Evolutionary conservation across 2,113 vertebrate genomes (phyloP), one percentile per base, ranked within the genome.

Genomic region (Nycticorax nycticorax): DNA sequence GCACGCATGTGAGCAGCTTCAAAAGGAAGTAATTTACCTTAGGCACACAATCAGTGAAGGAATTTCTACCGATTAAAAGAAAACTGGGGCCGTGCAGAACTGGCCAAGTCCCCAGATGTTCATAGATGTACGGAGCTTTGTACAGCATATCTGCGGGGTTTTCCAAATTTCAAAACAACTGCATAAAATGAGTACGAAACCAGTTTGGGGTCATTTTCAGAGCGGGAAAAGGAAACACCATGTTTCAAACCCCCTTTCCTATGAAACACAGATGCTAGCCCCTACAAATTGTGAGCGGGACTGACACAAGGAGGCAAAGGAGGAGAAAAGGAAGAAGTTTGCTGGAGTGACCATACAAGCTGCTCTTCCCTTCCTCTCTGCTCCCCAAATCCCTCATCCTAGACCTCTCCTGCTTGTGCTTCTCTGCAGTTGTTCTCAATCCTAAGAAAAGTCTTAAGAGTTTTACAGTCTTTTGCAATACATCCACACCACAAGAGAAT

Each of bases 101-200:
- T 66, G 92, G 85, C 89, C 96, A 96, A 96, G 66, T 88, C 82
- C 85, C 62, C 96, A 96, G 94, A 97, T 97, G 94, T 96, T 96
- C 77, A 56, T 47, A 69, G 67, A 91, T 47, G 52, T 62, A 72
- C 39, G 23, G 37, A 92, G 67, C 87, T 93, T 80, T 88, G 67
- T 71, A 79, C 32, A 69, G 50, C 3, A 0, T 43, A 47, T 92
- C 47, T 80, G 55, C 92, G 93, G 88, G 92, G 92, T 85, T 96
- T 97, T 94, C 96, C 93, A 86, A 92, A 96, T 96, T 94, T 92
- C 95, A 80, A 55, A 93, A 83, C 92, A 92, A 83, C 83, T 95
- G 93, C 88, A 90, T 80, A 88, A 90, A 96, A 93, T 43, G 48
- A 79, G 26, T 66, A 62, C 85, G 79, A 96, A 82, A 69, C 28